Evolutionary conservation across 1,140 invertebrate species (phyloP).

Genomic region (Aphelenchoides avenae): DNA sequence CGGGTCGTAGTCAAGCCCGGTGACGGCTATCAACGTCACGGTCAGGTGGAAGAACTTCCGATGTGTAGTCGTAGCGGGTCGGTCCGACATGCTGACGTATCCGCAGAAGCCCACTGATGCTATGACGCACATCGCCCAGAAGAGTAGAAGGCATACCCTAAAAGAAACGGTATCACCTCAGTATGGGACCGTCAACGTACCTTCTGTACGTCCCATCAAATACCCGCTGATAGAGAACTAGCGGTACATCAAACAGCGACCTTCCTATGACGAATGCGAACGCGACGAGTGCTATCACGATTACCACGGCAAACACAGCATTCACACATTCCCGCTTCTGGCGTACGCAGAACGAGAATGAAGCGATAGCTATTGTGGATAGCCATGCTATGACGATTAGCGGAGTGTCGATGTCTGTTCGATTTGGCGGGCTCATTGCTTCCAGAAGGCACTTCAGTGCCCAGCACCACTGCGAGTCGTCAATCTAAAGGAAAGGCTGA

Average conservation of each 20-base stretch:
- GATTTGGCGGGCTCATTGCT: background rate
- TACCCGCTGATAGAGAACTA: slow-evolving; percentile 22
- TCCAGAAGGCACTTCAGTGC: background rate
- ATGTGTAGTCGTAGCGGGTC: slow-evolving; percentile 33
- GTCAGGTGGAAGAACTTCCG: slow-evolving; percentile 54
- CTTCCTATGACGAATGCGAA: slow-evolving; percentile 22
- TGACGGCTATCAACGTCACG: slow-evolving; percentile 38
- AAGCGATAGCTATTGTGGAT: slow-evolving; percentile 4
- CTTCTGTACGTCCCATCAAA: slow-evolving; percentile 23
- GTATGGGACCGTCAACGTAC: slow-evolving; percentile 2
- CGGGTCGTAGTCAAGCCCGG: slow-evolving; percentile 44
- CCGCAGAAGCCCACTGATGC: slow-evolving; percentile 42
- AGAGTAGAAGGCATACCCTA: slow-evolving; percentile 45
- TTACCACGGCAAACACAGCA: slow-evolving; percentile 2
- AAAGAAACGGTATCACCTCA: slow-evolving; percentile 15
- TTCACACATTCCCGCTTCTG: too few species aligned
- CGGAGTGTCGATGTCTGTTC: background rate
- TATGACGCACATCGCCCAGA: slow-evolving; percentile 39
- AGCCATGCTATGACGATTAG: slow-evolving; percentile 9
- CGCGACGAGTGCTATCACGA: background rate
- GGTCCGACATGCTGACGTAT: background rate
- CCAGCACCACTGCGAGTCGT: background rate
- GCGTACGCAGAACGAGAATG: background rate
- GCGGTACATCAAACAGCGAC: slow-evolving; percentile 14
- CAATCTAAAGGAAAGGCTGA: too few species aligned